A percentile compares a stretch with the other conserved stretches of the same genome.
Evolutionary conservation across 2,888 invertebrate species (phyloP).

Genomic region (Panorpa germanica): DNA sequence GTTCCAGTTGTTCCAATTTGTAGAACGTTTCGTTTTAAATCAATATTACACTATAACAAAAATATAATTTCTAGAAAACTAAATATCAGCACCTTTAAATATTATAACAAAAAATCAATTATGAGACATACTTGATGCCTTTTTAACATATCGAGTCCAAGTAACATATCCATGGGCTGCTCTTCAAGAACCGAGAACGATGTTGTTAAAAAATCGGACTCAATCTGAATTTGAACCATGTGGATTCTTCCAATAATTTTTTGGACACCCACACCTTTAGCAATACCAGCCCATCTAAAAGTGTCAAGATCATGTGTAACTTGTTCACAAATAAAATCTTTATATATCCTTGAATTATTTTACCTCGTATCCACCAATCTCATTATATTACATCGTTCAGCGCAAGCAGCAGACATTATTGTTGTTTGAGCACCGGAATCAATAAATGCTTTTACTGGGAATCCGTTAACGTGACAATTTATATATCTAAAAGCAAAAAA

Average conservation of each 20-base stretch:
- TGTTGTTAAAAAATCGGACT: constrained; percentile 79
- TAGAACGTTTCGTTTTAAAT: constrained; percentile 71
- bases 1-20: constrained; percentile 89
- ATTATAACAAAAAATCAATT: constrained; percentile 2
- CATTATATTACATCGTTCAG: constrained; percentile 86
- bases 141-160: constrained; percentile 94
- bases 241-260: constrained; percentile 92
- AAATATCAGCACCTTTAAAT: constrained; percentile 2
- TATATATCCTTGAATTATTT: constrained; percentile 4
- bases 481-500: constrained; percentile 38
- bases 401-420: constrained; percentile 93
- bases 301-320: neutral
- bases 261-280: constrained; percentile 95
- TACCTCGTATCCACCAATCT: constrained; percentile 65
- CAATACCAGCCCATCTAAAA: constrained; percentile 77
- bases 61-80: constrained; percentile 10
- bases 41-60: constrained; percentile 60
- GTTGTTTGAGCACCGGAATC: constrained; percentile 97
- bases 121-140: constrained; percentile 60
- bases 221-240: constrained; percentile 93
- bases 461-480: constrained; percentile 91
- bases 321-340: neutral
- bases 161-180: constrained; percentile 95
- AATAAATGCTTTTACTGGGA: constrained; percentile 94
- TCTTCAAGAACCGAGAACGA: constrained; percentile 94